phyloP scores from a whole-genome alignment of 2,113 vertebrate species.

The Trachemys scripta region DNA sequence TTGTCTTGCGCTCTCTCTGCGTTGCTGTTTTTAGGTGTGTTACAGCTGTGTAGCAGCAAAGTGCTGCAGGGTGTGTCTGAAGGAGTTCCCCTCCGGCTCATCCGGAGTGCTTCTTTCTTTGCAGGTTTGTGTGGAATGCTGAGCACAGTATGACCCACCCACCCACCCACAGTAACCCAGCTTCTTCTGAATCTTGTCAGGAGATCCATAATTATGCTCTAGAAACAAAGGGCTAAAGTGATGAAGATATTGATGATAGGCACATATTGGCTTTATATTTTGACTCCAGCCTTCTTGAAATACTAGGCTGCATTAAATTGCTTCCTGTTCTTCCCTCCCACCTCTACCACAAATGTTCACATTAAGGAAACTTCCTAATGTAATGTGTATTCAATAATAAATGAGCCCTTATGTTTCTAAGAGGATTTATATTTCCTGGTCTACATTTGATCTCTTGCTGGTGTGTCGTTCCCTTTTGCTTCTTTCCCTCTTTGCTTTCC shows the following conservation, averaged over 20 bases:
- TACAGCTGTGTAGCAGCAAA: constrained; percentile 82
- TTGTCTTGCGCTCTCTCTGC: constrained; percentile 53
- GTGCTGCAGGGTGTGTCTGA: constrained; percentile 81
- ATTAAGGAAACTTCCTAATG: not conserved
- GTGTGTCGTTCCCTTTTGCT: constrained; percentile 32
- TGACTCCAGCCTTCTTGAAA: not conserved
- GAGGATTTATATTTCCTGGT: constrained; percentile 69
- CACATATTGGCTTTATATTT: not conserved
- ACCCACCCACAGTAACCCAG: constrained; percentile 59
- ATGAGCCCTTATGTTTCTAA: constrained; percentile 76
- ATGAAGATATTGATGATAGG: not conserved
- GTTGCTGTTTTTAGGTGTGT: constrained; percentile 79
- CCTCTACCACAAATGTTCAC: not conserved
- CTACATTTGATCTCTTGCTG: constrained; percentile 55
- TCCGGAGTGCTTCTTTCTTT: constrained; percentile 87
- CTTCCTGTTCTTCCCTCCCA: not conserved
- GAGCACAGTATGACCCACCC: constrained; percentile 74
- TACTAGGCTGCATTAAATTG: not conserved
- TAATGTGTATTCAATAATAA: constrained; percentile 41
- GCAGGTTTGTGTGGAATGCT: constrained; percentile 89
- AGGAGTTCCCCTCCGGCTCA: constrained; percentile 84
- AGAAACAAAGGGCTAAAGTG: constrained; percentile 74
- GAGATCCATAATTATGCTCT: constrained; percentile 48
- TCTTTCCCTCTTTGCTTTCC: not conserved
- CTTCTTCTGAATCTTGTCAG: constrained; percentile 40